phyloP scores from a whole-genome alignment of 92 coral and sea anemone genomes.

The Micromussa lordhowensis region DNA sequence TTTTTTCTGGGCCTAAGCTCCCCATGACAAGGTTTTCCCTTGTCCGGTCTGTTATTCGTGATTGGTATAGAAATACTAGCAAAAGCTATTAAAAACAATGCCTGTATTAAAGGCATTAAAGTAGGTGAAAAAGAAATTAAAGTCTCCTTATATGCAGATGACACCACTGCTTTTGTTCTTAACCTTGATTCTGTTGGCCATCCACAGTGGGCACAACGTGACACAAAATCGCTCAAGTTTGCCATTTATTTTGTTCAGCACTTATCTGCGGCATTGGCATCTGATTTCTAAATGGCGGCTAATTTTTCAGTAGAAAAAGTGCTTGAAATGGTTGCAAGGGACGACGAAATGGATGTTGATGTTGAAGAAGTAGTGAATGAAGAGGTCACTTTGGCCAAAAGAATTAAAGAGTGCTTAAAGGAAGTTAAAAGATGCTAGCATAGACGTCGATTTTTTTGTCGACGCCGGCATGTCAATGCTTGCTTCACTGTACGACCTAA shows the following conservation, averaged over 20 bases:
- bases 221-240: slow-evolving; percentile 47
- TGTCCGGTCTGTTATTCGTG: no score
- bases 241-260: slow-evolving; percentile 45
- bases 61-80: no score
- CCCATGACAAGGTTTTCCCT: no score
- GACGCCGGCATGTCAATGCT: slow-evolving; percentile 20
- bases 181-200: no score
- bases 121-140: no score
- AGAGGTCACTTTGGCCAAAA: slow-evolving; percentile 12
- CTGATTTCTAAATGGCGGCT: slow-evolving; percentile 47
- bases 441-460: slow-evolving; percentile 22
- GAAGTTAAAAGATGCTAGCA: slow-evolving; percentile 8
- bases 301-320: slow-evolving; percentile 35
- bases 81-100: no score
- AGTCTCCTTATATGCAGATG: no score
- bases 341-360: background rate
- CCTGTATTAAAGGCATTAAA: no score
- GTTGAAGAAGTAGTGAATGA: background rate
- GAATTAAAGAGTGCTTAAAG: slow-evolving; percentile 16
- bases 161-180: no score
- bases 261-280: no score
- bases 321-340: slow-evolving; percentile 35
- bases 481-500: slow-evolving; percentile 4
- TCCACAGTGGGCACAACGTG: slow-evolving; percentile 43
- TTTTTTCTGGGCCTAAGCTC: no score